Conservation (phyloP, 2,888 invertebrate species). For the Drosophila anceps region DNA sequence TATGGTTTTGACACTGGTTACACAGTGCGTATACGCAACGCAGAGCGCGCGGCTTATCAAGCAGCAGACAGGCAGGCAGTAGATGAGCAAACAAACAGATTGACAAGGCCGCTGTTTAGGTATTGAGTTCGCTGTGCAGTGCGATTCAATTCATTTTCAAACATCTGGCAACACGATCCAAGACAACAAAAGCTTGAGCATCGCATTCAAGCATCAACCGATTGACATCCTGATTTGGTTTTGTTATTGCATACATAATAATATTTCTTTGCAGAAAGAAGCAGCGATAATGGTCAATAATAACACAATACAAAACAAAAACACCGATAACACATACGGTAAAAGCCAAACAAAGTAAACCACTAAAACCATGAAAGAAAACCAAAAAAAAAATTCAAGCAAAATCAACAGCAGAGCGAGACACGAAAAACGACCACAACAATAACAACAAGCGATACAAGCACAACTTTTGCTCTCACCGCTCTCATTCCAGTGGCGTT, state of each 20-base stretch:
- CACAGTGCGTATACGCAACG: constrained; percentile 52
- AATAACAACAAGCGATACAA: constrained; percentile 10
- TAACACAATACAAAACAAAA: constrained; percentile 30
- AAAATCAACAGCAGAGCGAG: background rate
- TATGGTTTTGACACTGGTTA: constrained; percentile 14
- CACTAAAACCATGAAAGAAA: constrained; percentile 17
- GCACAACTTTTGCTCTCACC: constrained; percentile 26
- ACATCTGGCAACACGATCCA: constrained; percentile 11
- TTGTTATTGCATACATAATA: background rate
- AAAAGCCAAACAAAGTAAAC: constrained; percentile 33
- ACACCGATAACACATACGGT: constrained; percentile 24
- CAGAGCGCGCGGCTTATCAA: constrained; percentile 35
- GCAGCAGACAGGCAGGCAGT: constrained; percentile 17
- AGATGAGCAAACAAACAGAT: constrained; percentile 19
- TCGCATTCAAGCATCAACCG: background rate
- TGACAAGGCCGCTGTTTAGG: constrained; percentile 21
- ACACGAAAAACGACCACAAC: constrained; percentile 7
- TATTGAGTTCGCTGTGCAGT: background rate
- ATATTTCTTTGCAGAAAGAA: background rate
- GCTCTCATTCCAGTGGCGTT: constrained; percentile 20
- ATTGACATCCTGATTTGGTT: background rate
- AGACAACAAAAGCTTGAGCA: background rate
- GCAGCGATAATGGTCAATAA: constrained; percentile 45
- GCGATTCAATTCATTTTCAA: background rate
- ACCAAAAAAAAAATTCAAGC: constrained; percentile 5